Base-by-base conservation (phyloP, 2,797 vertebrate genomes). In the Gephyroberyx darwinii region DNA sequence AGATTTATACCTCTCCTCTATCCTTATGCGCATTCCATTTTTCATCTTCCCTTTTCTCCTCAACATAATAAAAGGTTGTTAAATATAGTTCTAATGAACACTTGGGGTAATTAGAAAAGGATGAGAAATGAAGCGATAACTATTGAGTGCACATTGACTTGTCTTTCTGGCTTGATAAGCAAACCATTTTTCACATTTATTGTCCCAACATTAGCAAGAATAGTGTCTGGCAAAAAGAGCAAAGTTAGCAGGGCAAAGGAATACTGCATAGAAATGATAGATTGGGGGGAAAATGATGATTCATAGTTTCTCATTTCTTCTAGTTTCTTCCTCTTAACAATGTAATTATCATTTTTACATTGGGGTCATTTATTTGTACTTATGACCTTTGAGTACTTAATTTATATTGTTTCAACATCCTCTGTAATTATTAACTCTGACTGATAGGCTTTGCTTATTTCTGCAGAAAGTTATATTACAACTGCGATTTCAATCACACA, bases 21-120 rank as follows among this genome's bases (percentile, higher is more conserved):
- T 87, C 82, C 75, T 84, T 76, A 37, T 13, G 19, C 73, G 59
- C 62, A 71, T 82, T 80, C 30, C 76, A 84, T 88, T 88, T 86
- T 82, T 79, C 69, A 83, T 82, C 84, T 72, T 74, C 69, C 74
- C 71, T 70, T 83, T 86, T 82, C 77, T 78, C 63, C 57, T 88
- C 74, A 79, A 80, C 74, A 69, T 89, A 84, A 89, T 92, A 87
- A 83, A 88, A 78, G 81, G 81, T 84, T 90, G 75, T 91, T 93
- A 89, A 90, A 91, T 90, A 86, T 87, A 88, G 88, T 89, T 89
- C 73, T 89, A 88, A 88, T 86, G 89, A 92, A 91, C 91, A 90
- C 90, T 90, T 78, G 7, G 80, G 86, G 89, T 93, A 91, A 93
- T 92, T 93, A 91, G 89, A 90, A 87, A 82, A 78, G 81, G 86